Base-by-base conservation (phyloP, 2,888 invertebrate genomes). In the Mimumesa dahlbomi region DNA sequence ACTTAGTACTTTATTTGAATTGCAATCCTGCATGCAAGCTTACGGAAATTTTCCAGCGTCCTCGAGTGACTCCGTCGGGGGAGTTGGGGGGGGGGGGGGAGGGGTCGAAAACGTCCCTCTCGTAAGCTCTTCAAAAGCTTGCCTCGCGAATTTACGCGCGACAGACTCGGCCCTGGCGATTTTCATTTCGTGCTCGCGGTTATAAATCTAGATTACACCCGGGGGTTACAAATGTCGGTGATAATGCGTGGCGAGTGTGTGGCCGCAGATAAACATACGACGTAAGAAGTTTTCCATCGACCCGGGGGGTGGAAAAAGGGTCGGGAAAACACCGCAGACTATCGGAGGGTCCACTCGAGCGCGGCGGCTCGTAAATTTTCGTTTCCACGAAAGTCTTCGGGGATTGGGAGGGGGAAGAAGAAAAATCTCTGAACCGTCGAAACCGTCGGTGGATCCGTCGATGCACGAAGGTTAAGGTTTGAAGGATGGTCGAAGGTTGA, bases 311-410 rank as follows among this genome's bases (percentile, higher is more conserved):
- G 31, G 18, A 14, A n/a, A 19, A 50, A 42, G 29, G 57, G 21
- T 49, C 29, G 48, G 53, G 36, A 7, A 7, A 25, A 25, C 25
- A 57, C 16, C 16, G 42, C n/a, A 25, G 50, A 56, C 65, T 57
- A 66, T 74, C 78, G 40, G 7, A 40, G 40, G 43, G 70, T 70
- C 59, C 71, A 58, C 53, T 54, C 61, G 40, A 43, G 13, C 50
- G 36, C 29, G 13, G n/a, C 36, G 25, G 53, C 73, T 78, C 73
- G 67, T 79, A 78, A 80, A 79, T 78, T 78, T n/a, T n/a, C n/a
- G n/a, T n/a, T n/a, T 77, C 59, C 0, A 2, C 25, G 25, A 18
- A 56, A 36, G 45, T 29, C 29, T 31, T 36, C 16, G 22, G 34
- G 16, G 19, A 14, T 6, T 1, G n/a, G 25, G 13, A 25, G 46